These are phyloP conservation scores for Sepioteuthis lessoniana DNA, from an alignment of 2,888 invertebrate species.

Conservation along the genomic window DNA sequence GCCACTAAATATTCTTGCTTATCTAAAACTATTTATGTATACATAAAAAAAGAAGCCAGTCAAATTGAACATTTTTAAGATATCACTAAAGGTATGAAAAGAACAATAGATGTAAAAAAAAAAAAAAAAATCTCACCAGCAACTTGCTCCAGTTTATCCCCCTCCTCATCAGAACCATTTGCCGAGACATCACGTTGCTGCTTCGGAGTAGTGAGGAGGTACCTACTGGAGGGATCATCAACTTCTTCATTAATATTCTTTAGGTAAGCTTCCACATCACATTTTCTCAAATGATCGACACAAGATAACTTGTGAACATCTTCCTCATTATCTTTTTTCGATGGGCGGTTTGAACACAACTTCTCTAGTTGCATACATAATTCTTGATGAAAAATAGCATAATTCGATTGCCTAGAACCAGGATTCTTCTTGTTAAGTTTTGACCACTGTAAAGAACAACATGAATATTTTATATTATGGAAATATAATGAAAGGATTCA, in stretches of 20 bases:
- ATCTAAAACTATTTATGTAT: no score
- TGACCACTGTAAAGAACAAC: constrained; percentile 12
- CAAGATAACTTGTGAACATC: constrained; percentile 5
- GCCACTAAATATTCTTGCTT: no score
- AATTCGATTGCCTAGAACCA: constrained; percentile 40
- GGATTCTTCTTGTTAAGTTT: constrained; percentile 25
- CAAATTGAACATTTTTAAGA: no score
- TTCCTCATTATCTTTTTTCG: not conserved
- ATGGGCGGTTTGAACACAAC: constrained; percentile 36
- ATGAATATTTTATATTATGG: not conserved
- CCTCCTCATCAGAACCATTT: constrained; percentile 42
- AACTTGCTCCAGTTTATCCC: constrained; percentile 24
- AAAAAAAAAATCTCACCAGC: not conserved
- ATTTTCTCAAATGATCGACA: not conserved
- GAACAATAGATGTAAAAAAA: no score
- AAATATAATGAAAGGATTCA: not conserved
- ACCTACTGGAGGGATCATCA: constrained; percentile 44
- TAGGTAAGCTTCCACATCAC: not conserved
- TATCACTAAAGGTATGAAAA: no score
- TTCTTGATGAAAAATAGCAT: constrained; percentile 44
- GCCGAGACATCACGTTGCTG: constrained; percentile 6
- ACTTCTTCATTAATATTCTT: constrained; percentile 44
- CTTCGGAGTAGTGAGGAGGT: constrained; percentile 44
- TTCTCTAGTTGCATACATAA: constrained; percentile 40
- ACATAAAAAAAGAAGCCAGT: no score